Evolutionary conservation across 2,113 vertebrate genomes (phyloP), one percentile per base, ranked within the genome.

Genomic region (Strix uralensis): DNA sequence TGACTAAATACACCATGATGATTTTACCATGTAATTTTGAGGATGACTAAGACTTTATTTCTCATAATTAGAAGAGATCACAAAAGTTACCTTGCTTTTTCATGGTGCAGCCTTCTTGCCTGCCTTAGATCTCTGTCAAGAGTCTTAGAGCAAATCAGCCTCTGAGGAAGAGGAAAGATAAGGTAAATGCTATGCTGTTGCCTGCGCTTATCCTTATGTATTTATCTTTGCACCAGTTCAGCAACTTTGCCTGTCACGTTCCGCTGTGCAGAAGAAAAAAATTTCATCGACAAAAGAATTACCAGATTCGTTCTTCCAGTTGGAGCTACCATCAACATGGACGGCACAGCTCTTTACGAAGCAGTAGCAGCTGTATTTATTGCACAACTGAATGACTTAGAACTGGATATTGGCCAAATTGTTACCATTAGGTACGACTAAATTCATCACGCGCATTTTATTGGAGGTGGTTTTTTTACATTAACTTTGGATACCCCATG

Each of bases 321-420:
- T 11, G 99, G 99, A 22, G 99, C 99, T 86, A 99, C 99, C 57
- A 99, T 99, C 92, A 99, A 99, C 98, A 99, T 99, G 99, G 99
- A 99, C 4, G 99, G 99, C 59, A 99, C 99, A 0, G 99, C 99
- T 4, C 99, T 99, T 38, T 99, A 99, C 2, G 99, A 99, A 95
- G 99, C 99, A 2, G 99, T 99, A 90, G 99, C 99, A 1, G 99
- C 99, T 66, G 98, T 99, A 93, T 99, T 99, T 83, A 99, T 99
- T 34, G 99, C 99, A 29, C 99, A 99, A 73, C 96, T 99, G 78
- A 99, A 99, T 46, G 97, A 99, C 96, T 97, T 99, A 23, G 65
- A 98, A 23, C 97, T 99, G 96, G 98, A 99, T 92, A 97, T 98
- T 69, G 99, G 99, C 30, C 98, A 99, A 97, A 99, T 99, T 82